Base-by-base conservation (phyloP, 1,140 invertebrate species). In the Drosophila athabasca region DNA sequence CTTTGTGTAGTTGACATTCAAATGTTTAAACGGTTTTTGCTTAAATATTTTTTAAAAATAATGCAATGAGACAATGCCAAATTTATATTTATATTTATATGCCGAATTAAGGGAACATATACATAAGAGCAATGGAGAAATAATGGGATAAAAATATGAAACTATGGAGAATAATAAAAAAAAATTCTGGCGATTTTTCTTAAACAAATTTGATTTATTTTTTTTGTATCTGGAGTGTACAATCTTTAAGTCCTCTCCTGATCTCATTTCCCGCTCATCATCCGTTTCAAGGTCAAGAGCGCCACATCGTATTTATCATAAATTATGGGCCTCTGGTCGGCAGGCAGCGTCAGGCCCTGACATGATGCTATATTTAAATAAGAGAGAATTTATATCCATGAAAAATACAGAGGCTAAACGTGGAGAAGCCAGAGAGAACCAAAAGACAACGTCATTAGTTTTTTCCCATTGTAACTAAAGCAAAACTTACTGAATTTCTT, bases 261-360 rank as follows among this genome's bases (percentile, higher is more conserved):
- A 19, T 13, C 19, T 22, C 46, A 1, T 39, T 52, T 48, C 15
- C 15, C 41, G 6, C 31, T 9, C 22, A 84, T 61, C 24, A 71
- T n/a, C n/a, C n/a, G 70, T 84, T 70, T 79, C 80, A 83, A 60
- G 71, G 80, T 75, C 79, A 84, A 76, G 79, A 66, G 70, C 65
- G 64, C 15, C 2, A 39, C 51, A 44, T 43, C 24, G 57, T 57
- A 15, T 2, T 29, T 54, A 44, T 50, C 19, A 68, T 49, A 15
- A 13, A 22, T 54, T 41, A 17, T 67, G 44, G 39, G 31, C 26
- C 17, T 50, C 6, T 43, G 70, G 55, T 51, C 24, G 24, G 65
- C 57, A 52, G 64, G 19, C 39, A 8, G 19, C 35, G 60, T 19
- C 57, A 61, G 31, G 51, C 31, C 43, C 64, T 82, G 60, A 53